These are phyloP conservation scores for Calephelis perditalis DNA, from an alignment of 2,888 invertebrate species.

Conservation along the genomic window DNA sequence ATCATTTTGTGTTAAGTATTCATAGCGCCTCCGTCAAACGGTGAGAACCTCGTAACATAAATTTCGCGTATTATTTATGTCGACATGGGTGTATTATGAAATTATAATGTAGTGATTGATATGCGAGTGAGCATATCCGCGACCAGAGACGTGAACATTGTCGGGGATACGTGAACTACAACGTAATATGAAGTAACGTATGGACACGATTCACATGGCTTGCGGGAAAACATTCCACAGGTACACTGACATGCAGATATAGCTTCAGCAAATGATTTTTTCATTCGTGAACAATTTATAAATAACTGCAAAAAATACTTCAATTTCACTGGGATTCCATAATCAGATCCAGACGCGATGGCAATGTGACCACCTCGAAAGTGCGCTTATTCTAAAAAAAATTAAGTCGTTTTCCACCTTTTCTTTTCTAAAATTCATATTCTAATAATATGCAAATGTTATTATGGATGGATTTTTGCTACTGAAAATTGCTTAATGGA, in stretches of 20 bases:
- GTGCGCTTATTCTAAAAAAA: too few species aligned
- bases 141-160: slow-evolving; percentile 56
- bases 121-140: slow-evolving; percentile 43
- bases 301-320: too few species aligned
- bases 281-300: too few species aligned
- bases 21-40: slow-evolving; percentile 57
- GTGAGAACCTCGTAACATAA: slow-evolving; percentile 77
- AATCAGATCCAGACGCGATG: too few species aligned
- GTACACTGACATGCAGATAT: background rate
- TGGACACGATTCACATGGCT: slow-evolving; percentile 31
- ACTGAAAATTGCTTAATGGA: too few species aligned
- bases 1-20: slow-evolving; percentile 65
- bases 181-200: slow-evolving; percentile 29
- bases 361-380: too few species aligned
- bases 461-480: too few species aligned
- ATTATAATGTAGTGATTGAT: slow-evolving; percentile 70
- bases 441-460: too few species aligned
- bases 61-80: slow-evolving; percentile 77
- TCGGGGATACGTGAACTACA: slow-evolving; percentile 41
- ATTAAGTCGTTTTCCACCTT: too few species aligned
- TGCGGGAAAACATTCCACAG: slow-evolving; percentile 26
- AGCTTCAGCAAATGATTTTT: too few species aligned
- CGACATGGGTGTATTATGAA: slow-evolving; percentile 74
- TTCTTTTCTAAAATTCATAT: too few species aligned
- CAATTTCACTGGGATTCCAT: too few species aligned